Evolutionary conservation across 1,140 invertebrate genomes (phyloP).

Genomic region (Drosophila arizonae): DNA sequence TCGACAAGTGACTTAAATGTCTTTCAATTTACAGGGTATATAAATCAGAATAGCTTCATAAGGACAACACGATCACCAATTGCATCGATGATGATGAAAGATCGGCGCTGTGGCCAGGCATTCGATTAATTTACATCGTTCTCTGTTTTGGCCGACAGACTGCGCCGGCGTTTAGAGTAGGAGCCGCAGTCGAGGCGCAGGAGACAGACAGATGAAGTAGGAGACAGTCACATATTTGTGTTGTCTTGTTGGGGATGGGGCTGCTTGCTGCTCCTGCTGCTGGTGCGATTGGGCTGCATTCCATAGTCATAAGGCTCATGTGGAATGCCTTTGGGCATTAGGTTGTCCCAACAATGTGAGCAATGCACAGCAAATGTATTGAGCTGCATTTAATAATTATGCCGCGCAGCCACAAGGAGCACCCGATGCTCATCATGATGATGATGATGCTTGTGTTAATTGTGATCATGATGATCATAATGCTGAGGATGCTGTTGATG

Average conservation of each 20-base stretch:
- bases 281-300: slow-evolving; percentile 78
- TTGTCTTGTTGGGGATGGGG: not conserved
- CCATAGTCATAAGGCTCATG: slow-evolving; percentile 73
- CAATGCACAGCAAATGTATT: slow-evolving; percentile 78
- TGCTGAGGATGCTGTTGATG: slow-evolving; percentile 1
- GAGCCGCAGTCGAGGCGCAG: not conserved
- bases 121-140: slow-evolving; percentile 79
- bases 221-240: slow-evolving; percentile 54
- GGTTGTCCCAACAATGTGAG: slow-evolving; percentile 64
- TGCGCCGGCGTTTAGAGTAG: slow-evolving; percentile 71
- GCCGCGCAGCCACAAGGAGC: slow-evolving; percentile 9
- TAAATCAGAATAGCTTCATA: slow-evolving; percentile 63
- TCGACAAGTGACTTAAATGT: not conserved
- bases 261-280: slow-evolving; percentile 3
- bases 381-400: slow-evolving; percentile 82
- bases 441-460: not conserved
- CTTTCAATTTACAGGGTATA: slow-evolving; percentile 10
- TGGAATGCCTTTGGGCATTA: slow-evolving; percentile 75
- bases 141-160: slow-evolving; percentile 51
- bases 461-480: slow-evolving; percentile 7
- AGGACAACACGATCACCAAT: slow-evolving; percentile 37
- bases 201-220: not conserved
- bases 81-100: slow-evolving; percentile 64
- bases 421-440: not conserved
- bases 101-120: slow-evolving; percentile 72